phyloP scores from a whole-genome alignment of 2,888 invertebrate genomes.

The Esperia sulphurella region DNA sequence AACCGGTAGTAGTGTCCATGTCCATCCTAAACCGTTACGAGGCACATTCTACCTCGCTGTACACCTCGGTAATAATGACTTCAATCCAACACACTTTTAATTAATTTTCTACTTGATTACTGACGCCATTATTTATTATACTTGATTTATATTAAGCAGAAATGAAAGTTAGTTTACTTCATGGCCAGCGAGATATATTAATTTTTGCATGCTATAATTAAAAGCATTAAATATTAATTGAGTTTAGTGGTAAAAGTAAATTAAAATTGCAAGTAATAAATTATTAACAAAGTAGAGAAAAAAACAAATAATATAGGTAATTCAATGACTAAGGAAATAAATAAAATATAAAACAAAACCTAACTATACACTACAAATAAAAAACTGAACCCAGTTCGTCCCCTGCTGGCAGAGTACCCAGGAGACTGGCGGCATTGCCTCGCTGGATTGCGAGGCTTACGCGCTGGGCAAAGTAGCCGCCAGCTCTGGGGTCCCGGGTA shows the following conservation, averaged over 20 bases:
- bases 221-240: constrained; percentile 3
- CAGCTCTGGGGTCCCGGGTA: too few species aligned
- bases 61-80: constrained; percentile 62
- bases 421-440: too few species aligned
- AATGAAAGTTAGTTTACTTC: constrained; percentile 8
- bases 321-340: too few species aligned
- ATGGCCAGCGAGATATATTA: constrained; percentile 7
- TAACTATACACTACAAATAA: too few species aligned
- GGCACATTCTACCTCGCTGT: constrained; percentile 59
- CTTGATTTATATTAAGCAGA: constrained; percentile 23
- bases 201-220: background rate
- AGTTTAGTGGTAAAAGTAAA: background rate
- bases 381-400: too few species aligned
- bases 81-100: constrained; percentile 66
- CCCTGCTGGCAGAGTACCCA: too few species aligned
- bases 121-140: constrained; percentile 45
- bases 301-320: background rate
- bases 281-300: background rate
- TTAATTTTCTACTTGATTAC: constrained; percentile 72
- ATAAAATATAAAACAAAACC: too few species aligned
- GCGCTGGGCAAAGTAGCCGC: too few species aligned
- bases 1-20: constrained; percentile 70
- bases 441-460: too few species aligned
- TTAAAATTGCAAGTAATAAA: background rate
- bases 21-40: constrained; percentile 67